Conservation (phyloP, 37 sponge, comb jelly and placozoan genomes). For the Beroe ovata region DNA sequence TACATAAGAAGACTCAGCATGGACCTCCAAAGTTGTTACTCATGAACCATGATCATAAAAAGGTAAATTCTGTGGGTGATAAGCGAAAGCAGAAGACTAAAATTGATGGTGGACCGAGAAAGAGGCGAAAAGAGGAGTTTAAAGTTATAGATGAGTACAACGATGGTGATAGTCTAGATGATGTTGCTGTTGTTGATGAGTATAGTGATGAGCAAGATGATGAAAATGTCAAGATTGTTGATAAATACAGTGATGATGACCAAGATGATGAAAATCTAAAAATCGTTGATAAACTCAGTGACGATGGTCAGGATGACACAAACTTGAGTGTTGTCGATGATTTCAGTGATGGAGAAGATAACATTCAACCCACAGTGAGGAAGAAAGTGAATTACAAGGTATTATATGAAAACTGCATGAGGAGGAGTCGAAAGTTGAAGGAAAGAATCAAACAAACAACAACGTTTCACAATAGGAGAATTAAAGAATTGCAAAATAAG, state of each 20-base stretch:
- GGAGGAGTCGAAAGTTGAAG: not conserved
- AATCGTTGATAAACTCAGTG: not conserved
- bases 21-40: not conserved
- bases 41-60: not conserved
- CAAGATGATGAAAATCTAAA: not conserved
- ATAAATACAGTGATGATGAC: not conserved
- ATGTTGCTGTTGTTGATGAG: not conserved
- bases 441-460: not conserved
- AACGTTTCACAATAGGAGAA: not conserved
- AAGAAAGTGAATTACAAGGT: not conserved
- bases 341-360: too few relatives aligned
- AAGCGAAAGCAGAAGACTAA: too few relatives aligned
- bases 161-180: not conserved
- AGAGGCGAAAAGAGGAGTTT: not conserved
- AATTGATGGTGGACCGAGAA: not conserved
- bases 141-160: not conserved
- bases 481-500: not conserved
- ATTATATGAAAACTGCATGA: not conserved
- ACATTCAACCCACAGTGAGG: not conserved
- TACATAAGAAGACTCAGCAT: not conserved
- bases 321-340: not conserved
- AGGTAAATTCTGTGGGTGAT: not conserved
- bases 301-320: not conserved
- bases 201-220: not conserved
- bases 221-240: conserved; percentile 7